These are phyloP conservation scores for Triplophysa tibetana DNA, from an alignment of 2,113 vertebrate genomes.

Conservation along the genomic window DNA sequence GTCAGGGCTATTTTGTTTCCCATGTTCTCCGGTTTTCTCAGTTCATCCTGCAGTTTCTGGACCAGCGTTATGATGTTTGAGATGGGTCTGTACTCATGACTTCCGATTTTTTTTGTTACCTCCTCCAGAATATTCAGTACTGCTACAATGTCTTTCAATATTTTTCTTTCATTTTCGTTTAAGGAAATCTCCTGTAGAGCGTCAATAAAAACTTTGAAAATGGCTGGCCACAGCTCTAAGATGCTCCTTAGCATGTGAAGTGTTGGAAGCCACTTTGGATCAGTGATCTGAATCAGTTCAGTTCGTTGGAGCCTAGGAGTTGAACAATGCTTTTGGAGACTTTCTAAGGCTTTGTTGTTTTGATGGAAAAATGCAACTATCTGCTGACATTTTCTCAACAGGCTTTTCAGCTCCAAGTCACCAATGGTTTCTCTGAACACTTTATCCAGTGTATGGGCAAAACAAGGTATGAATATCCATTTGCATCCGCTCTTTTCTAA, in stretches of 20 bases:
- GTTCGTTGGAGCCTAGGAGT: not conserved
- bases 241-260: slow-evolving; percentile 40
- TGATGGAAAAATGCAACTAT: slow-evolving; percentile 42
- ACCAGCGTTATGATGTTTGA: slow-evolving; percentile 48
- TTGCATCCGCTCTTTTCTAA: not conserved
- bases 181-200: not conserved
- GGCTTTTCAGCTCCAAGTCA: not conserved
- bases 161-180: slow-evolving; percentile 26
- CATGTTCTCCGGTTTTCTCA: not conserved
- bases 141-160: not conserved
- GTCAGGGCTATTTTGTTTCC: slow-evolving; percentile 17
- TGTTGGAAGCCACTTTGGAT: slow-evolving; percentile 24
- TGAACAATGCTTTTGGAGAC: not conserved
- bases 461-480: slow-evolving; percentile 49
- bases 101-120: not conserved
- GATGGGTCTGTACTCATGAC: slow-evolving; percentile 5
- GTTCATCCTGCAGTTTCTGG: not conserved
- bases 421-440: slow-evolving; percentile 24
- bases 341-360: not conserved
- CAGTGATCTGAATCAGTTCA: not conserved
- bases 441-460: slow-evolving; percentile 36
- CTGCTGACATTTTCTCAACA: slow-evolving; percentile 29
- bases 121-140: slow-evolving; percentile 19
- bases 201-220: slow-evolving; percentile 11
- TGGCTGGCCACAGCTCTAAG: not conserved